phyloP scores from a whole-genome alignment of 2,888 invertebrate species.

The Alitta virens region DNA sequence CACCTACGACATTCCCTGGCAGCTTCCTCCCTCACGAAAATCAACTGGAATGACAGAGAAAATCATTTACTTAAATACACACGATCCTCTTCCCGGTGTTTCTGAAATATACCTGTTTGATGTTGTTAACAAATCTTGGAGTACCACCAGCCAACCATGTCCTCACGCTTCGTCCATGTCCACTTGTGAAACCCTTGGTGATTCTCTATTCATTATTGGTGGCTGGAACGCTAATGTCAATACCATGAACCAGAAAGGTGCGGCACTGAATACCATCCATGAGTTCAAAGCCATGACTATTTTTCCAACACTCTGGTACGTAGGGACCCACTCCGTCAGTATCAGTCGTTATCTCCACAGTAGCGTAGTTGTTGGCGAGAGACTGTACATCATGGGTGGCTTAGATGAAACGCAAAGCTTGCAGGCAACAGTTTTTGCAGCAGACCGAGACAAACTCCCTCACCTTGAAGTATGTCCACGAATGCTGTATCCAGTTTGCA shows the following conservation, averaged over 20 bases:
- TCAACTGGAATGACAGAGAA: conserved; percentile 25
- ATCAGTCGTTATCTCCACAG: conserved; percentile 31
- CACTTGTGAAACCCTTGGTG: conserved; percentile 26
- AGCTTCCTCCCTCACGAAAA: conserved; percentile 30
- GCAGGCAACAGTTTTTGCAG: conserved; percentile 28
- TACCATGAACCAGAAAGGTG: conserved; percentile 28
- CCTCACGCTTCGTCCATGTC: conserved; percentile 31
- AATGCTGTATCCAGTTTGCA: conserved; percentile 27
- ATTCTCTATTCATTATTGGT: conserved; percentile 27
- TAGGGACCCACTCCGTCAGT: conserved; percentile 28
- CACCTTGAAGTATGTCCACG: conserved; percentile 28
- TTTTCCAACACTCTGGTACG: conserved; percentile 33
- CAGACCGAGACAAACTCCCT: conserved; percentile 19
- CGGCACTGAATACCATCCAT: conserved; percentile 26
- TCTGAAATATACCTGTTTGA: conserved; percentile 28
- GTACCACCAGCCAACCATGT: conserved; percentile 27
- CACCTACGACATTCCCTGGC: conserved; percentile 33
- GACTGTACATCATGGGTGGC: conserved; percentile 29
- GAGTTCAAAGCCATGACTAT: conserved; percentile 33
- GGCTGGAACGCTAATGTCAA: conserved; percentile 28
- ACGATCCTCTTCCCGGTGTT: conserved; percentile 10
- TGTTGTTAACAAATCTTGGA: conserved; percentile 34
- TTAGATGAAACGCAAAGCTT: conserved; percentile 30
- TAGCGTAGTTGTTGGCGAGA: conserved; percentile 17
- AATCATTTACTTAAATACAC: conserved; percentile 14